These are phyloP conservation scores for Choristoneura fumiferana DNA, from an alignment of 1,140 invertebrate species.

Conservation along the genomic window DNA sequence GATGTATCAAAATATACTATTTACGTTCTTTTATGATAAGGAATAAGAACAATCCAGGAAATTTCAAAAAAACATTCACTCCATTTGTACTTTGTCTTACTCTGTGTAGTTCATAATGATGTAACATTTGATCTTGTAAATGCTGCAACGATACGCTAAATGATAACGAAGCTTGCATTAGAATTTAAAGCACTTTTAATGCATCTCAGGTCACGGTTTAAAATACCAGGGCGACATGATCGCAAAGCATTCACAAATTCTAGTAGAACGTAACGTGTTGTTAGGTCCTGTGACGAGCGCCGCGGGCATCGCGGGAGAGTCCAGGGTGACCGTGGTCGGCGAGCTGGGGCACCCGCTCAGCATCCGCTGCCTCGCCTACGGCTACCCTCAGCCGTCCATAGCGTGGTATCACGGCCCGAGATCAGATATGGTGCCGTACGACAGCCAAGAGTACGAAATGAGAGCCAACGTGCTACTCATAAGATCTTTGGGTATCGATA, in stretches of 20 bases:
- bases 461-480: constrained; percentile 87
- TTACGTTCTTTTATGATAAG: too few species aligned
- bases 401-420: constrained; percentile 91
- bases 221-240: not conserved
- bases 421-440: constrained; percentile 82
- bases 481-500: constrained; percentile 82
- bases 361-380: constrained; percentile 90
- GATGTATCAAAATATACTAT: too few species aligned
- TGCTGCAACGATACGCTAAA: constrained; percentile 19
- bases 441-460: constrained; percentile 85
- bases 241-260: constrained; percentile 43
- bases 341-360: constrained; percentile 84
- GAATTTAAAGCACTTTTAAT: not conserved
- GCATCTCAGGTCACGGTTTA: too few species aligned
- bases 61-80: constrained; percentile 23
- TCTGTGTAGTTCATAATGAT: constrained; percentile 21
- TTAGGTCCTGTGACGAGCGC: constrained; percentile 75
- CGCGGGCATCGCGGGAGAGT: constrained; percentile 78
- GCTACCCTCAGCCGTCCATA: constrained; percentile 88
- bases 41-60: constrained; percentile 16
- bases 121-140: constrained; percentile 37
- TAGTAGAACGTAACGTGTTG: constrained; percentile 48
- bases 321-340: constrained; percentile 82
- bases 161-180: not conserved
- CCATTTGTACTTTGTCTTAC: constrained; percentile 35